A percentile compares a stretch with the other conserved stretches of the same genome.
Evolutionary conservation across 2,113 vertebrate genomes (phyloP).

Genomic region (Muntiacus muntjak): DNA sequence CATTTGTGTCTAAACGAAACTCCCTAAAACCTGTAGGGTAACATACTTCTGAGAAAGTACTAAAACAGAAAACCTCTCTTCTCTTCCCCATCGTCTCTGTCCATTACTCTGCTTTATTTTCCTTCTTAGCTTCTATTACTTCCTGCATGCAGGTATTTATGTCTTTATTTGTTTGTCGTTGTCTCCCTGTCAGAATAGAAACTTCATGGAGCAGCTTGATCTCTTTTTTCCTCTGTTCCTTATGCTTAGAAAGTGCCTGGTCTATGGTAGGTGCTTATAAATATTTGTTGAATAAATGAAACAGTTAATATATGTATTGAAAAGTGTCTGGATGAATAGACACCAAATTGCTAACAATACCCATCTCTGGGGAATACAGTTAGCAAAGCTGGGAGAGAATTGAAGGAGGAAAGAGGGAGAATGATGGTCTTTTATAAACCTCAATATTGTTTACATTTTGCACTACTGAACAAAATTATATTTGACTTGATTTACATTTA

Average conservation of each 20-base stretch:
- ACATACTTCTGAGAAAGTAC: neutral
- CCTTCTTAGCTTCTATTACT: neutral
- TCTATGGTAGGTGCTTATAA: neutral
- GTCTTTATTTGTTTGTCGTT: neutral
- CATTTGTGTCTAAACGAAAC: neutral
- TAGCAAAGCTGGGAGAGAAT: neutral
- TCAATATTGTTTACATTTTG: constrained; percentile 15
- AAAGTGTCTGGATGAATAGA: neutral
- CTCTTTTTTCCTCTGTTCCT: neutral
- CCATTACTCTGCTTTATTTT: neutral
- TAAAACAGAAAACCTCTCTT: neutral
- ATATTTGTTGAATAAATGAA: neutral
- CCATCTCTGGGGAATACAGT: neutral
- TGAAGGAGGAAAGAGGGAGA: neutral
- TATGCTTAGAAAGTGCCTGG: neutral
- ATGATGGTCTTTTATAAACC: neutral
- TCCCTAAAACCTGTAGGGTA: neutral
- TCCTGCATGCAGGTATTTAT: neutral
- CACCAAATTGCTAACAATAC: neutral
- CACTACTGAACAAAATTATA: constrained; percentile 3
- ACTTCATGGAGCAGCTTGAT: neutral
- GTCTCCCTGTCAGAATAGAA: neutral
- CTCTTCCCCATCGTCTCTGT: neutral
- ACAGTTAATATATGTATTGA: neutral
- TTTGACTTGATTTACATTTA: neutral